Evolutionary conservation across 2,113 vertebrate genomes (phyloP).

Genomic region (Epinephelus fuscoguttatus): DNA sequence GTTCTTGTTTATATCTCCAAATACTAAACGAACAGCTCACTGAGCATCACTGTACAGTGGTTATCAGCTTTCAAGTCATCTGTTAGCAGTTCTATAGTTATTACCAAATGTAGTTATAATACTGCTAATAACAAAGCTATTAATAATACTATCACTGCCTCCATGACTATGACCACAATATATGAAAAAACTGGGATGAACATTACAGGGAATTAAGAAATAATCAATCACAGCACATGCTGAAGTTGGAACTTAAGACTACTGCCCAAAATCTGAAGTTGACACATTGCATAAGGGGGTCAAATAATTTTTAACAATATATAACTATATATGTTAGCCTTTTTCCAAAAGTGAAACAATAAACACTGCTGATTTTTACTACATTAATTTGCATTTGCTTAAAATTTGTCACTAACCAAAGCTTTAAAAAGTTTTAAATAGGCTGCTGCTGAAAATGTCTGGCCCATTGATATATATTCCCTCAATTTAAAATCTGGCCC

Average conservation of each 20-base stretch:
- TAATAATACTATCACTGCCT: neutral
- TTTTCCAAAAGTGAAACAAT: too few species aligned
- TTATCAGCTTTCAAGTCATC: neutral
- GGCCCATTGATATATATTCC: too few species aligned
- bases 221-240: neutral
- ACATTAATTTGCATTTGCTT: too few species aligned
- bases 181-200: neutral
- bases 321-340: too few species aligned
- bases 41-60: neutral
- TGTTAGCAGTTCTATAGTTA: neutral
- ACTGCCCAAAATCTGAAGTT: neutral
- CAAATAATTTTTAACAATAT: neutral
- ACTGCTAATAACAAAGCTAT: neutral
- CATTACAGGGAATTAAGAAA: neutral
- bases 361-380: too few species aligned
- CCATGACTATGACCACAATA: neutral
- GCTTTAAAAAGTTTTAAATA: too few species aligned
- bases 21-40: neutral
- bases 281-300: neutral
- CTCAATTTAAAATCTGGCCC: too few species aligned
- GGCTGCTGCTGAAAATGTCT: too few species aligned
- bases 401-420: too few species aligned
- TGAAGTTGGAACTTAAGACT: neutral
- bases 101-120: neutral
- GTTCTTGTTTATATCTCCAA: slow-evolving; percentile 6